These are phyloP conservation scores for Gymnogyps californianus DNA, from an alignment of 2,113 vertebrate genomes.

Conservation along the genomic window DNA sequence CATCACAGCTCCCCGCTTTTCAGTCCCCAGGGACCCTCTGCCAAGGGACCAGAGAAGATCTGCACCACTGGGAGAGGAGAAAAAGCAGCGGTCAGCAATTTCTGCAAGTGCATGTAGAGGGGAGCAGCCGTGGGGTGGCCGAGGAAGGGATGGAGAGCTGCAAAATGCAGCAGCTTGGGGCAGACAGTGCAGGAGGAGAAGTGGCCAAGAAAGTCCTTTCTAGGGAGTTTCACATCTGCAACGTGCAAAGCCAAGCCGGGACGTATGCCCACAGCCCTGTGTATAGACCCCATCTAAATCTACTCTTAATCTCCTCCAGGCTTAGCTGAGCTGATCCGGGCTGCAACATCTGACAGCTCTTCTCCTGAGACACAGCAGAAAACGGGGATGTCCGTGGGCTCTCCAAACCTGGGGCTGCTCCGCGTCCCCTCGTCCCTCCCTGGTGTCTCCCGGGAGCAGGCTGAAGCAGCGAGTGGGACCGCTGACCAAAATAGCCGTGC, in stretches of 20 bases:
- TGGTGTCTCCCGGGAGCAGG: neutral
- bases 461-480: neutral
- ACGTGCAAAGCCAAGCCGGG: neutral
- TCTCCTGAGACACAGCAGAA: neutral
- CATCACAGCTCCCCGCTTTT: neutral
- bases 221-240: neutral
- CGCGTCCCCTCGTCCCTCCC: rapidly evolving
- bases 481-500: neutral
- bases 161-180: neutral
- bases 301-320: neutral
- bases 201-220: neutral
- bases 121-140: neutral
- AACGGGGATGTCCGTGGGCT: neutral
- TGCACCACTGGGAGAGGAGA: neutral
- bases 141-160: neutral
- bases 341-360: neutral
- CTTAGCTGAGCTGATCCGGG: neutral
- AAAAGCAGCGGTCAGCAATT: neutral
- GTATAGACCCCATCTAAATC: neutral
- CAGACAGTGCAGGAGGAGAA: neutral
- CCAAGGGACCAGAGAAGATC: neutral
- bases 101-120: rapidly evolving
- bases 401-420: neutral
- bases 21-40: neutral
- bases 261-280: neutral